Evolutionary conservation across 2,888 invertebrate species (phyloP).

Genomic region (Metacarcinus magister): DNA sequence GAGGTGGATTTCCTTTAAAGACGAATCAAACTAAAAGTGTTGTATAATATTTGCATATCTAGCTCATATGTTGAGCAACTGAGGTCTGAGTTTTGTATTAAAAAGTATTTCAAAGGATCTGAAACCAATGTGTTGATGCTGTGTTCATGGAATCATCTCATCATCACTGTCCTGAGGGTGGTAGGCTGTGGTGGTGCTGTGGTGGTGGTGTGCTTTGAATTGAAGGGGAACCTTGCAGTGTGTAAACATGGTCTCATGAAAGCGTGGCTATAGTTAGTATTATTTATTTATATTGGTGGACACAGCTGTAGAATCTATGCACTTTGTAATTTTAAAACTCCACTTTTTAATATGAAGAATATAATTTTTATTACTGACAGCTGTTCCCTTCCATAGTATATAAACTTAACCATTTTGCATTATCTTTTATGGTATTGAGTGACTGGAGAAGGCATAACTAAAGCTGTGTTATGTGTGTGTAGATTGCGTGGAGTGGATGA

Average conservation of each 20-base stretch:
- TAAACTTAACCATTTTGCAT: not conserved
- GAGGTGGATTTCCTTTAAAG: not conserved
- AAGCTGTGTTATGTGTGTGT: not conserved
- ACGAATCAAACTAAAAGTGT: not conserved
- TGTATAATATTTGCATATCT: not conserved
- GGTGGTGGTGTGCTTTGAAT: not conserved
- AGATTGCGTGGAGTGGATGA: too few relatives aligned
- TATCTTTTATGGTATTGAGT: not conserved
- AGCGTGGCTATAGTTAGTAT: not conserved
- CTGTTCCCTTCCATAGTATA: not conserved
- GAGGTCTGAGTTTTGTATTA: not conserved
- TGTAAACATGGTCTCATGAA: not conserved
- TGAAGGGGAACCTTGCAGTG: not conserved
- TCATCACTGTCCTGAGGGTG: not conserved
- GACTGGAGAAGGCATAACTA: not conserved
- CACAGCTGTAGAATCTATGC: not conserved
- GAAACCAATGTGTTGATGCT: not conserved
- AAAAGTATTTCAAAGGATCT: not conserved
- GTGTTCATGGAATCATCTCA: not conserved
- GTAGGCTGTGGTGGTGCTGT: not conserved
- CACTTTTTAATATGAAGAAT: not conserved
- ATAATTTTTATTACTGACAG: not conserved
- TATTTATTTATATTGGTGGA: not conserved
- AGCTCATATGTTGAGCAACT: conserved; percentile 18
- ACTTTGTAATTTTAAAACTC: not conserved